phyloP scores from a whole-genome alignment of 2,888 invertebrate genomes.

The Frankliniella intonsa region DNA sequence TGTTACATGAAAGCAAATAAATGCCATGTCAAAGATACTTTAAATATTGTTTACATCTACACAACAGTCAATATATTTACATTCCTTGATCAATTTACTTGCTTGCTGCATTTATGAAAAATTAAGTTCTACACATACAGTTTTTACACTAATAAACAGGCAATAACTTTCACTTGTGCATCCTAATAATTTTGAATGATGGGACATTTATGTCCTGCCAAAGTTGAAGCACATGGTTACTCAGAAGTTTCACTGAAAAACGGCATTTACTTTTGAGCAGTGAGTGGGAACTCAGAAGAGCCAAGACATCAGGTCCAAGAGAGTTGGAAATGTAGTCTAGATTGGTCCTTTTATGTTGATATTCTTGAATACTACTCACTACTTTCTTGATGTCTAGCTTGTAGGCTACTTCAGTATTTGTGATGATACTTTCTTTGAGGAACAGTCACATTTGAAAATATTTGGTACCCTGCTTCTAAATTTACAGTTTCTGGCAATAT shows the following conservation, averaged over 20 bases:
- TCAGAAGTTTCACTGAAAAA: neutral
- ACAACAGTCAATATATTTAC: slow-evolving; percentile 25
- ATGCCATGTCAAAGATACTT: slow-evolving; percentile 20
- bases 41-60: slow-evolving; percentile 18
- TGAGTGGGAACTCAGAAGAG: neutral
- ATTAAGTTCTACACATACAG: slow-evolving; percentile 17
- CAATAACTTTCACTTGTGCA: slow-evolving; percentile 1
- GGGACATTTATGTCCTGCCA: neutral
- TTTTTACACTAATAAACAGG: slow-evolving; percentile 20
- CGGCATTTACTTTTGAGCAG: neutral
- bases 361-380: slow-evolving; percentile 1
- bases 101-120: slow-evolving; percentile 3
- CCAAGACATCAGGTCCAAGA: neutral
- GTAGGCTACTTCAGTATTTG: neutral
- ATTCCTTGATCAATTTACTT: neutral
- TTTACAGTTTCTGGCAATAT: neutral
- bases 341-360: slow-evolving; percentile 6
- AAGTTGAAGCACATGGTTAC: neutral
- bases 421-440: neutral
- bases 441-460: slow-evolving; percentile 15
- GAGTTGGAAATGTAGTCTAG: neutral
- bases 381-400: neutral
- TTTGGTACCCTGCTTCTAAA: slow-evolving; percentile 16
- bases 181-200: slow-evolving; percentile 1
- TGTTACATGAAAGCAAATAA: slow-evolving; percentile 18